phyloP scores from a whole-genome alignment of 2,113 vertebrate genomes.

The Tragelaphus buxtoni region DNA sequence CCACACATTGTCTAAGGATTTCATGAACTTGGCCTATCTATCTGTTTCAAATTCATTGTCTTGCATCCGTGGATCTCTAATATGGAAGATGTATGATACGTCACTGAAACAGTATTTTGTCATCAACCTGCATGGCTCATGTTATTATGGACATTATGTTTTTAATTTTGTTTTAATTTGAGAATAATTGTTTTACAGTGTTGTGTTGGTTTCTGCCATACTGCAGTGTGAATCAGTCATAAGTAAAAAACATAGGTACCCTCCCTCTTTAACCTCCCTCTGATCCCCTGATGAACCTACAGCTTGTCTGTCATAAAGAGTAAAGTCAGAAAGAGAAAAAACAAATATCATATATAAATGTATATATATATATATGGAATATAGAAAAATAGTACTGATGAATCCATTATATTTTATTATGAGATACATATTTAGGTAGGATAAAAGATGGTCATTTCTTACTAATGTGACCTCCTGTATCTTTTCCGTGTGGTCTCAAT shows the following conservation, averaged over 20 bases:
- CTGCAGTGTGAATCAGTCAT: background rate
- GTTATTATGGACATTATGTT: fast-evolving
- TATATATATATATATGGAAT: background rate
- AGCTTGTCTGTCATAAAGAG: background rate
- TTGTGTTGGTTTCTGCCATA: background rate
- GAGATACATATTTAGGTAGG: background rate
- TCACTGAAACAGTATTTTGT: background rate
- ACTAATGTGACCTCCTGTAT: background rate
- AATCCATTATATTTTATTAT: background rate
- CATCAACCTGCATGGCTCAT: no score
- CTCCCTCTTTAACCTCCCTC: background rate
- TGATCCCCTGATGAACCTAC: background rate
- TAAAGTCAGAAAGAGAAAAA: background rate
- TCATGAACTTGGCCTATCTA: background rate
- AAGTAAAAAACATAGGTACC: background rate
- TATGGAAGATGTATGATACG: background rate
- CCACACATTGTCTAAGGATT: background rate
- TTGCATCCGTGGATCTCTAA: background rate
- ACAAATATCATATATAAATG: background rate
- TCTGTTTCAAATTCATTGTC: background rate
- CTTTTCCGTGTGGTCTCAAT: background rate
- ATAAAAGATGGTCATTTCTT: background rate
- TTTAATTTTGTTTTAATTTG: background rate
- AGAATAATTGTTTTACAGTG: background rate
- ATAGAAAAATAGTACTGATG: background rate